Evolutionary conservation across 2,113 vertebrate genomes (phyloP), one percentile per base, ranked within the genome.

Genomic region (Cyrtonyx montezumae): DNA sequence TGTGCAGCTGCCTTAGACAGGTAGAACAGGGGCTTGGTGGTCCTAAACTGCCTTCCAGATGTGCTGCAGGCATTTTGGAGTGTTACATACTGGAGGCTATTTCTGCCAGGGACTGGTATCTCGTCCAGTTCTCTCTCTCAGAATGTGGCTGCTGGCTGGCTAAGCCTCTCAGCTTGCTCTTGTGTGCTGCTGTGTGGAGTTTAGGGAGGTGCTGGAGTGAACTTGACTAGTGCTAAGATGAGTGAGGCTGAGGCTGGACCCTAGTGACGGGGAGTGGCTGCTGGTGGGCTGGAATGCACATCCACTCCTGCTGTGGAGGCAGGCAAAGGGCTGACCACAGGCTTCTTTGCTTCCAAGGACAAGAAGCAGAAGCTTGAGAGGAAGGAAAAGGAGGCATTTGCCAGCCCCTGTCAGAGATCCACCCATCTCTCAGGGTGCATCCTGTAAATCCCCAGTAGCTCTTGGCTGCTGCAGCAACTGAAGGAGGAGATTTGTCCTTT

Each of bases 381-480:
- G 61, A 26, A 23, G 48, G 30, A 7, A 61, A n/a, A n/a, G 37
- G 51, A 62, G 43, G 42, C 19, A 45, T 32, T 36, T 34, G 23
- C 26, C 45, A 67, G 49, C 26, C 25, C 1, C 32, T n/a, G 26
- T 26, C 0, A 0, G 36, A 48, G 49, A 9, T 55, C 45, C 11
- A 11, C 67, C 37, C 0, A 0, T 0, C 28, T 62, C 2, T 63
- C 25, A 0, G 59, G 63, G 71, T 5, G 2, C 1, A 1, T 3
- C 1, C 45, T 40, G 4, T 40, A 48, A 59, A 68, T 53, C 62
- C 26, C 2, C 0, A 0, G 36, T 28, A 86, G 62, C 43, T 86
- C 63, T 32, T 53, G 49, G 42, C 65, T 87, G 70, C 66, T 1
- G 2, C 28, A 37, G 65, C 16, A 28, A 28, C 63, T 36, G 2